Base-by-base conservation (phyloP, 2,113 vertebrate species). In the Cnemophilus loriae region DNA sequence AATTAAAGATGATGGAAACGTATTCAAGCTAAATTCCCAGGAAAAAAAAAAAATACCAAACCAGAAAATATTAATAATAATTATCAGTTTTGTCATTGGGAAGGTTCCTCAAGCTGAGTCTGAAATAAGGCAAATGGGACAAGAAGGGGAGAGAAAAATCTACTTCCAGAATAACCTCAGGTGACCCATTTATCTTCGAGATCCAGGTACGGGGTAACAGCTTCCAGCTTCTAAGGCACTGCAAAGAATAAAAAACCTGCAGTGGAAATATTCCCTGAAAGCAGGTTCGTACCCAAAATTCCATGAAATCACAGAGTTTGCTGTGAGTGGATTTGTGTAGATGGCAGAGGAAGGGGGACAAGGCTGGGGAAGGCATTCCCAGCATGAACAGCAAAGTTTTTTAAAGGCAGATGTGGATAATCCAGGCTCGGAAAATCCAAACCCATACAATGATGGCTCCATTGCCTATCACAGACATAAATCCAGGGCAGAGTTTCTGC, bases 1-100 rank as follows among this genome's bases (percentile, higher is more conserved):
- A 87, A 90, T 84, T 87, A 75, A 78, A 78, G 42, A 73, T 64
- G 47, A 71, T 33, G 21, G 59, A 90, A 95, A 83, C 0, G 6
- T 61, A n/a, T 12, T 84, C 14, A 75, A 87, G 73, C 18, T 20
- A 8, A 85, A 93, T 68, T 89, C 12, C 7, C 18, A 47, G 10
- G 1, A 5, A 11, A 5, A 10, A 10, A n/a, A 28, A 26, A 8
- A 9, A 41, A 49, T n/a, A n/a, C n/a, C n/a, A 10, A 12, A 0
- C 6, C 10, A 35, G 42, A 65, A 42, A 33, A 32, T 88, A 50
- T 28, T 52, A 37, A 65, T 65, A 65, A 37, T 24, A 47, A 79
- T 46, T 33, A 70, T 39, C n/a, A 20, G 16, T 87, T 95, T 87
- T 84, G 49, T 27, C 50, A 26, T 10, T 59, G 16, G 18, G 41